Percentiles rank a stretch among this genome's conserved stretches.
phyloP scores from a whole-genome alignment of 2,797 vertebrate genomes.

The Sciaenops ocellatus region DNA sequence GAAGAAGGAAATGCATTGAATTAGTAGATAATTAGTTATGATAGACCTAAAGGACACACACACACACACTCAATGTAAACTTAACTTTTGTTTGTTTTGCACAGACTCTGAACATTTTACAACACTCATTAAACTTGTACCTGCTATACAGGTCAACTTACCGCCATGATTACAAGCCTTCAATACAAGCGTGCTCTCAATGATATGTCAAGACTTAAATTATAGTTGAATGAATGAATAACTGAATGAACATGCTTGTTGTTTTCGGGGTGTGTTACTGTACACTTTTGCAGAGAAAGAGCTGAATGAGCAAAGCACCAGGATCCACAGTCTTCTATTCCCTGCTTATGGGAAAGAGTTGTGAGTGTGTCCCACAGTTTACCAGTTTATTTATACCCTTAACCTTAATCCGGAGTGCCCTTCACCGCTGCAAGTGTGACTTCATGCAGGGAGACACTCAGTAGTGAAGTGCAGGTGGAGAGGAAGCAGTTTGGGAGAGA shows the following conservation, averaged over 20 bases:
- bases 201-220: too few relatives aligned
- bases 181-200: too few relatives aligned
- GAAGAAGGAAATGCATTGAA: background rate
- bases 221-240: too few relatives aligned
- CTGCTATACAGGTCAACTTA: background rate
- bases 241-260: background rate
- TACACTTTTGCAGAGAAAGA: background rate
- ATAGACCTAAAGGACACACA: too few relatives aligned
- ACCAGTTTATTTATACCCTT: slow-evolving; percentile 58
- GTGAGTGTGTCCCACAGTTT: slow-evolving; percentile 17
- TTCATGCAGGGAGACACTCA: slow-evolving; percentile 34
- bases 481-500: slow-evolving; percentile 18
- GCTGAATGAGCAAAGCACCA: background rate
- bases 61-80: background rate
- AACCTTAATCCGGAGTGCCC: slow-evolving; percentile 59
- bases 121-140: too few relatives aligned
- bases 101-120: too few relatives aligned
- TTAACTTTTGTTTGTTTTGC: too few relatives aligned
- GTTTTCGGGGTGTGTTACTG: background rate
- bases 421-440: slow-evolving; percentile 47
- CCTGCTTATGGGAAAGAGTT: background rate
- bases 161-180: too few relatives aligned
- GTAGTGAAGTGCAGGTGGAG: slow-evolving; percentile 23
- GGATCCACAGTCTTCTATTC: background rate
- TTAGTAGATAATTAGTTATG: background rate